Evolutionary conservation across 2,888 invertebrate species (phyloP).

Genomic region (Eupithecia insigniata): DNA sequence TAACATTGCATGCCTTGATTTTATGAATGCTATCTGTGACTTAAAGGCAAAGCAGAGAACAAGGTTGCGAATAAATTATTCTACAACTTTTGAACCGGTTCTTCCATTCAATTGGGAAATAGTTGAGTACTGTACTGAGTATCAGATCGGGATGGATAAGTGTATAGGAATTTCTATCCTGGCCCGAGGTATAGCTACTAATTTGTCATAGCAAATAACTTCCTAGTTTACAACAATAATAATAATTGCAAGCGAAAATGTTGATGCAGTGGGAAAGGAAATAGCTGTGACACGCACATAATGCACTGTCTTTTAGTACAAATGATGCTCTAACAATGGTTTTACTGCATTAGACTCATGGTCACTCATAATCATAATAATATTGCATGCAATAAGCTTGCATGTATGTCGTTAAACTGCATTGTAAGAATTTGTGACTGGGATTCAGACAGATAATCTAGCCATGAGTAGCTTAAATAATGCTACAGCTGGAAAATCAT

Average conservation of each 20-base stretch:
- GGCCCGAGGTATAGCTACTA: slow-evolving; percentile 14
- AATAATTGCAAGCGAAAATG: slow-evolving; percentile 10
- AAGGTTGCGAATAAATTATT: slow-evolving; percentile 39
- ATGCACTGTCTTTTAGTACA: slow-evolving; percentile 7
- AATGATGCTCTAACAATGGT: slow-evolving; percentile 8
- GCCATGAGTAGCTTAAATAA: not conserved
- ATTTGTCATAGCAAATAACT: slow-evolving; percentile 21
- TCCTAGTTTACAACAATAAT: slow-evolving; percentile 17
- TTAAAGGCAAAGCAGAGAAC: slow-evolving; percentile 35
- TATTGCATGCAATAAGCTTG: no score
- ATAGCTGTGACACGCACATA: slow-evolving; percentile 9
- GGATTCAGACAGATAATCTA: not conserved
- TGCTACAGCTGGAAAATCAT: not conserved
- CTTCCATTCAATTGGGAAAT: slow-evolving; percentile 33
- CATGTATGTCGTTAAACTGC: slow-evolving; percentile 38
- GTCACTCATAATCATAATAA: slow-evolving; percentile 18
- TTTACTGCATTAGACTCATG: slow-evolving; percentile 34
- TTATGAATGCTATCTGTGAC: slow-evolving; percentile 37
- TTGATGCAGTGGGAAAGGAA: slow-evolving; percentile 5
- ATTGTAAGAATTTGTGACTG: slow-evolving; percentile 19
- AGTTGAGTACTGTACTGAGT: slow-evolving; percentile 13
- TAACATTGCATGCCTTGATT: slow-evolving; percentile 37
- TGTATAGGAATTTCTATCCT: slow-evolving; percentile 24
- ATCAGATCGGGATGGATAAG: slow-evolving; percentile 29
- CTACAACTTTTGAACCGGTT: slow-evolving; percentile 36